These are phyloP conservation scores for Loris lydekkerianus DNA, from an alignment of 2,797 vertebrate genomes.

Conservation along the genomic window DNA sequence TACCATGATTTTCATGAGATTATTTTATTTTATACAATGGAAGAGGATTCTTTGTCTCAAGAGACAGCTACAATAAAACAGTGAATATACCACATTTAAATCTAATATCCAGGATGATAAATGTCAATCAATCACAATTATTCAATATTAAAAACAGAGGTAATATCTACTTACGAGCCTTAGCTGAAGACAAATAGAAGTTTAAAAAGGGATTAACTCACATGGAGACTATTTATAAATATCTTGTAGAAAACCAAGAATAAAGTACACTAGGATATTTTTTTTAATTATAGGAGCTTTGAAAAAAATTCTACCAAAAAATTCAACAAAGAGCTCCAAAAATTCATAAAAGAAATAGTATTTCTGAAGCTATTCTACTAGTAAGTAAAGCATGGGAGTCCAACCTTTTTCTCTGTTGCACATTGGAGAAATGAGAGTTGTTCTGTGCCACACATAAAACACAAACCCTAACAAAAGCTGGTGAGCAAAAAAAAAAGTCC, in stretches of 20 bases:
- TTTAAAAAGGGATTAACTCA: conserved; percentile 30
- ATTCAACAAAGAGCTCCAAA: conserved; percentile 31
- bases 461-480: no score
- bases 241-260: conserved; percentile 10
- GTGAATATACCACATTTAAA: conserved; percentile 5
- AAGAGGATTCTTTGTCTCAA: not conserved
- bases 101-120: not conserved
- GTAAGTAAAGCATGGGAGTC: conserved; percentile 3
- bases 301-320: not conserved
- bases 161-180: not conserved
- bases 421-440: no score
- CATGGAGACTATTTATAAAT: conserved; percentile 13
- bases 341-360: conserved; percentile 59
- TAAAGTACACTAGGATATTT: not conserved
- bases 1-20: conserved; percentile 8
- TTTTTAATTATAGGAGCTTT: conserved; percentile 17
- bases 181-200: not conserved
- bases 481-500: no score
- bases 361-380: conserved; percentile 26
- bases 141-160: conserved; percentile 1
- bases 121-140: conserved; percentile 37
- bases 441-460: no score
- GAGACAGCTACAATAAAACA: not conserved
- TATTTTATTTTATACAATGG: not conserved
- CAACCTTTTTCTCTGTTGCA: no score